phyloP scores from a whole-genome alignment of 2,888 invertebrate genomes.

The Octonoba sinensis region DNA sequence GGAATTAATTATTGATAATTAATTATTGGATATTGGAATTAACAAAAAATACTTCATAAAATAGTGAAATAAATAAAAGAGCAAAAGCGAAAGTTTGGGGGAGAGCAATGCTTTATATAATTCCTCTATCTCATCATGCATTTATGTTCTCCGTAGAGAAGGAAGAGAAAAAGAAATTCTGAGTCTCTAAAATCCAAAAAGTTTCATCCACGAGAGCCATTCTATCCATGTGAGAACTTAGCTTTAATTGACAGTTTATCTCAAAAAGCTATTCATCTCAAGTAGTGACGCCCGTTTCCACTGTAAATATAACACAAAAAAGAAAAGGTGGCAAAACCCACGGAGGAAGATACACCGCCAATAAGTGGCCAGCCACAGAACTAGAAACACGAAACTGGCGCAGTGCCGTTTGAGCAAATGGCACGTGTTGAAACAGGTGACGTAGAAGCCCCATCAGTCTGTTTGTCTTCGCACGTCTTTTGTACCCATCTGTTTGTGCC shows the following conservation, averaged over 20 bases:
- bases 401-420: slow-evolving; percentile 44
- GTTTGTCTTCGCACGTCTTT: slow-evolving; percentile 60
- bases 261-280: not conserved
- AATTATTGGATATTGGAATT: too few species aligned
- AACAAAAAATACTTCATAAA: too few species aligned
- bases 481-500: slow-evolving; percentile 47
- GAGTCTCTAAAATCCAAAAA: too few species aligned
- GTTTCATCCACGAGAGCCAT: not conserved
- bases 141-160: too few species aligned
- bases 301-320: not conserved
- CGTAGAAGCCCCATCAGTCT: slow-evolving; percentile 28
- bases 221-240: slow-evolving; percentile 7
- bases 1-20: too few species aligned
- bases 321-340: slow-evolving; percentile 20
- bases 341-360: slow-evolving; percentile 34
- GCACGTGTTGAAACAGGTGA: slow-evolving; percentile 61
- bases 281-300: too few species aligned
- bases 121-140: too few species aligned
- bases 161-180: too few species aligned
- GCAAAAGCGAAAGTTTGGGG: too few species aligned
- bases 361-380: slow-evolving; percentile 54
- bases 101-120: too few species aligned
- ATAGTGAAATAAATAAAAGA: too few species aligned
- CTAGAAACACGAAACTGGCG: slow-evolving; percentile 49
- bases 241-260: slow-evolving; percentile 8